Evolutionary conservation across 2,797 vertebrate species (phyloP).

Genomic region (Poecilia gillii): DNA sequence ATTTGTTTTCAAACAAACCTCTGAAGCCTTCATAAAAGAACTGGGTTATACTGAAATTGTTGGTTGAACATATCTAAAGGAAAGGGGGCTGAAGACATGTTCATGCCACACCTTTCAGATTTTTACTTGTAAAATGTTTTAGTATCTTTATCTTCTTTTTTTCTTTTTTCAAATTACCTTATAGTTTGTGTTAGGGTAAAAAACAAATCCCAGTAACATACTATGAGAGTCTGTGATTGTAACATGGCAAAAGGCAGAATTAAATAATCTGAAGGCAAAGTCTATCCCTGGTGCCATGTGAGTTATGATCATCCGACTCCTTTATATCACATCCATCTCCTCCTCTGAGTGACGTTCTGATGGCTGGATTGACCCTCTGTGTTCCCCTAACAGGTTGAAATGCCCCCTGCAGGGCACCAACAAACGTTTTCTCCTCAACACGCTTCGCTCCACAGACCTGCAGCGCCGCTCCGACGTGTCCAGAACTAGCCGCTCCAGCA

Average conservation of each 20-base stretch:
- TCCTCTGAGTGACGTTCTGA: not conserved
- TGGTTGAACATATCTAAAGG: not conserved
- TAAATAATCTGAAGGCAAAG: not conserved
- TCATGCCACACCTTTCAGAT: not conserved
- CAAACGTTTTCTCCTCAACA: constrained; percentile 97
- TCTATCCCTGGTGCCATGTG: not conserved
- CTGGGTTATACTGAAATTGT: not conserved
- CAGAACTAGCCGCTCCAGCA: constrained; percentile 18
- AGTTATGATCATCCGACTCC: not conserved
- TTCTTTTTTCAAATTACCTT: not conserved
- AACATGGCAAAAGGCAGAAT: not conserved
- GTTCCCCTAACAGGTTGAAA: constrained; percentile 87
- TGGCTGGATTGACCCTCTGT: constrained; percentile 1
- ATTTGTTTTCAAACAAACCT: not conserved
- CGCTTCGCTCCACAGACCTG: constrained; percentile 87
- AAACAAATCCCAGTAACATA: not conserved
- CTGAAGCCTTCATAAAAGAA: not conserved
- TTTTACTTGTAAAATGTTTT: not conserved
- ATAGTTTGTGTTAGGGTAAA: not conserved
- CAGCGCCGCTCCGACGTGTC: constrained; percentile 42
- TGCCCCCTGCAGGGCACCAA: constrained; percentile 93
- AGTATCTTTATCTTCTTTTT: not conserved
- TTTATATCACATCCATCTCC: not conserved
- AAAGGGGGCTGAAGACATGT: not conserved
- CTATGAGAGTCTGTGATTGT: not conserved